Evolutionary conservation across 2,888 invertebrate species (phyloP).

Genomic region (Adelphocoris suturalis): DNA sequence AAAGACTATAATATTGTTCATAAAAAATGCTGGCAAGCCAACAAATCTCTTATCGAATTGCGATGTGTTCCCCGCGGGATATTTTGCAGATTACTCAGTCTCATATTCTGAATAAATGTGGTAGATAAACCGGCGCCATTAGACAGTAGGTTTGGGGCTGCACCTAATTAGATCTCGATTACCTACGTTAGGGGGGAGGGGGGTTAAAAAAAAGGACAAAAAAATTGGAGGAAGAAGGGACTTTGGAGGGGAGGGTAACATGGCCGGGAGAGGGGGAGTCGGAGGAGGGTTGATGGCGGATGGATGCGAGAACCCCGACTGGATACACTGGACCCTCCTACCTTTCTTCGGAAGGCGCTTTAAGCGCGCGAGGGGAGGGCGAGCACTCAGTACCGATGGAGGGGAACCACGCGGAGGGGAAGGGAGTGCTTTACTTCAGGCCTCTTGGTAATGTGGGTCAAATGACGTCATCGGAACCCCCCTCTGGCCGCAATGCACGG

Average conservation of each 20-base stretch:
- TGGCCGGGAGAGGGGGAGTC: not conserved
- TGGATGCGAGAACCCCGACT: not conserved
- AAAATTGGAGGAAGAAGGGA: not conserved
- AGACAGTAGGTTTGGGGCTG: no score
- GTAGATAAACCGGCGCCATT: no score
- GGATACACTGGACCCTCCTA: not conserved
- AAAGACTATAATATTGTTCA: no score
- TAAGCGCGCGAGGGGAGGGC: not conserved
- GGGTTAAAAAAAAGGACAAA: not conserved
- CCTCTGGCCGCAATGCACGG: constrained; percentile 49
- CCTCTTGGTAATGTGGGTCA: constrained; percentile 62
- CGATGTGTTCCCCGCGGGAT: no score
- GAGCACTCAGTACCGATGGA: not conserved
- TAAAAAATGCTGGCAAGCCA: no score
- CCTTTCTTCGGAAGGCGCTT: not conserved
- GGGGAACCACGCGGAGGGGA: not conserved
- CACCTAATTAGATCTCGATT: not conserved
- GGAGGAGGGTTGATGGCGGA: constrained; percentile 25
- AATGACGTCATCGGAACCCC: constrained; percentile 45
- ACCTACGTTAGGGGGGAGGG: not conserved
- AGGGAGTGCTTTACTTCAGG: constrained; percentile 43
- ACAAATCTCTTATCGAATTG: no score
- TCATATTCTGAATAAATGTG: no score
- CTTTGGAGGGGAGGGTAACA: not conserved
- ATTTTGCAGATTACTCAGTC: no score